Evolutionary conservation across 2,113 vertebrate species (phyloP), one percentile per base, ranked within the genome.

Genomic region (Mormyrus iriodes): DNA sequence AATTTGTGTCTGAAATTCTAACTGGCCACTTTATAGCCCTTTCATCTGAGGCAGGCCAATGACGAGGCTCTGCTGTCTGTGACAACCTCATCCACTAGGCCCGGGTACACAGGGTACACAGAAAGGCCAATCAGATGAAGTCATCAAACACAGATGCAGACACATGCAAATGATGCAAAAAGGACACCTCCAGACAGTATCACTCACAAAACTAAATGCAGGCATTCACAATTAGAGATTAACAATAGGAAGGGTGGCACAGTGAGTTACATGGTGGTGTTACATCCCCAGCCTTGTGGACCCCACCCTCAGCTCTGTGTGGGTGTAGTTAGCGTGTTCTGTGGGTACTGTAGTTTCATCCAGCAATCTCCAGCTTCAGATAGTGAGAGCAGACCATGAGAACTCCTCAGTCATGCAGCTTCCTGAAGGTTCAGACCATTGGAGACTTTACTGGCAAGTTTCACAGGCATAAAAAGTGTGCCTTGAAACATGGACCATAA

Each of bases 1-100:
- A 92, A 90, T 92, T 90, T 90, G 31, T 86, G 24, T 35, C 83
- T 27, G 73, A 31, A 91, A 88, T 91, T 90, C 91, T 89, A 84
- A 90, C 84, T 88, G 91, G 90, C 86, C 91, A 91, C 91, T 85
- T 79, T 89, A 90, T 35, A 90, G 85, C 88, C 92, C 90, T 93
- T 69, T 95, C 93, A 95, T 94, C 91, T 91, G 58, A 90, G 88
- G 90, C 88, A 15, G 55, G 86, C 88, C 31, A 39, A 42, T 49
- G 9, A 58, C 2, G 44, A 17, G 44, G n/a, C 65, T 31, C 42
- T 85, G 21, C 44, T 6, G 31, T 12, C 51, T 83, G 44, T 31
- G 15, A 31, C 15, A n/a, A 19, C 35, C 52, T 42, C n/a, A n/a
- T 17, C 44, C 73, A 17, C 13, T 73, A 15, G 12, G 46, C 65